Base-by-base conservation (phyloP, 2,888 invertebrate genomes). In the Laspeyria flexula region DNA sequence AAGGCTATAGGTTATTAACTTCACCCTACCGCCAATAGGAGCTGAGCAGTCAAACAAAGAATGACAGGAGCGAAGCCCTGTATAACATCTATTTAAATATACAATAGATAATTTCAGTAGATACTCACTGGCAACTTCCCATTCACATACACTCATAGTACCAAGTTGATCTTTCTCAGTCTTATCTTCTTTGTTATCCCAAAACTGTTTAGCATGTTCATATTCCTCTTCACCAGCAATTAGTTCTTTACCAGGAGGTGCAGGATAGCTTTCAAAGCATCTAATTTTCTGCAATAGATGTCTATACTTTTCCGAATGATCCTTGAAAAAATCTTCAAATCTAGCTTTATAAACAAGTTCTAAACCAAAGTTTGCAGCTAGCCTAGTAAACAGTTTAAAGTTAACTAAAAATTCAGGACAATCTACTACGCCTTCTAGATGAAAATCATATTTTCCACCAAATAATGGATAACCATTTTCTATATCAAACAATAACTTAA, bases 401-500 rank as follows among this genome's bases (percentile, higher is more conserved):
- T 99, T 96, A 11, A 99, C 98, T 51, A 99, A 93, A 92, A 99
- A 99, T 85, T 99, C 99, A 0, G 99, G 99, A 84, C 99, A 99
- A 83, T 99, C 96, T 0, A 99, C 99, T 5, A 98, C 98, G 29
- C 97, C 99, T 79, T 99, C 98, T 65, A 99, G 92, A 76, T 97
- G 96, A 84, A 99, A 99, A 86, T 98, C 95, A 92, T 99, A 99
- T 81, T 97, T 97, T 13, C 96, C 98, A 31, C 99, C 99, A 93
- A 99, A 99, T 13, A 99, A 86, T 0, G 98, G 97, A 68, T 95
- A 95, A 9, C 94, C 93, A 40, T 86, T 62, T 75, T 93, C 71
- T 67, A 93, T 92, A 68, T 96, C 94, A 83, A 95, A 95, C 45
- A 95, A 92, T 68, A 96, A 94, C 60, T 95, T 94, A 25, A 98